Evolutionary conservation across 1,140 invertebrate genomes (phyloP).

Genomic region (Euwallacea similis): DNA sequence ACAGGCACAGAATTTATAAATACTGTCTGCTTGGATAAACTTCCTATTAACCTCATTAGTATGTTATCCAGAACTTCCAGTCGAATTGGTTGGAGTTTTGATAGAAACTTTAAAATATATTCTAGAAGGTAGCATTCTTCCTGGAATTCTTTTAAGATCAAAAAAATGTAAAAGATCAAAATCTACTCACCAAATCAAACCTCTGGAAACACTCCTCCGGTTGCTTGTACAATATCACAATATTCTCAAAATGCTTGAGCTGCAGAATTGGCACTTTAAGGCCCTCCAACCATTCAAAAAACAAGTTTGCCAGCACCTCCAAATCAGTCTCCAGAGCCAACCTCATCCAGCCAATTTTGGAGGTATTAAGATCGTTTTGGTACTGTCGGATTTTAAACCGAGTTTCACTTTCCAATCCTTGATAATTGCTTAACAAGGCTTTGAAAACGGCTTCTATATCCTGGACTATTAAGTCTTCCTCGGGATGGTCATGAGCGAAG

Average conservation of each 20-base stretch:
- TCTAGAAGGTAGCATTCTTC: slow-evolving; percentile 68
- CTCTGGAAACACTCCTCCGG: slow-evolving; percentile 65
- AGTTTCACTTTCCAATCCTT: slow-evolving; percentile 59
- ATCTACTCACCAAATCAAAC: slow-evolving; percentile 60
- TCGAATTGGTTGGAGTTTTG: slow-evolving; percentile 64
- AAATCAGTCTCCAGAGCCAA: slow-evolving; percentile 68
- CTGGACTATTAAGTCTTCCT: slow-evolving; percentile 40
- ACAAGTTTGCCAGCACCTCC: slow-evolving; percentile 61
- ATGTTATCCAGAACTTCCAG: slow-evolving; percentile 58
- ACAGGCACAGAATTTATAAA: slow-evolving; percentile 58
- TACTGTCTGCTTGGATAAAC: slow-evolving; percentile 67
- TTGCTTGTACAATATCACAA: slow-evolving; percentile 64
- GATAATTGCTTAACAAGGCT: slow-evolving; percentile 58
- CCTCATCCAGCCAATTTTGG: slow-evolving; percentile 67
- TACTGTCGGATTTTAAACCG: slow-evolving; percentile 58
- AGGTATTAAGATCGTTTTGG: slow-evolving; percentile 66
- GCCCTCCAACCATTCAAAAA: slow-evolving; percentile 73
- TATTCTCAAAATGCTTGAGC: slow-evolving; percentile 67
- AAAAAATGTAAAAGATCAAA: neutral
- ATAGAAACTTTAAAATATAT: slow-evolving; percentile 72
- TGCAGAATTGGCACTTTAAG: slow-evolving; percentile 68
- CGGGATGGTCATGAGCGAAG: slow-evolving; percentile 41
- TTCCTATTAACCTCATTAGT: slow-evolving; percentile 65
- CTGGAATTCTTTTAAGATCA: slow-evolving; percentile 52
- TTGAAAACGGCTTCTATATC: slow-evolving; percentile 44